These are phyloP conservation scores for Gymnocypris eckloni DNA, from an alignment of 2,797 vertebrate genomes.

Conservation along the genomic window DNA sequence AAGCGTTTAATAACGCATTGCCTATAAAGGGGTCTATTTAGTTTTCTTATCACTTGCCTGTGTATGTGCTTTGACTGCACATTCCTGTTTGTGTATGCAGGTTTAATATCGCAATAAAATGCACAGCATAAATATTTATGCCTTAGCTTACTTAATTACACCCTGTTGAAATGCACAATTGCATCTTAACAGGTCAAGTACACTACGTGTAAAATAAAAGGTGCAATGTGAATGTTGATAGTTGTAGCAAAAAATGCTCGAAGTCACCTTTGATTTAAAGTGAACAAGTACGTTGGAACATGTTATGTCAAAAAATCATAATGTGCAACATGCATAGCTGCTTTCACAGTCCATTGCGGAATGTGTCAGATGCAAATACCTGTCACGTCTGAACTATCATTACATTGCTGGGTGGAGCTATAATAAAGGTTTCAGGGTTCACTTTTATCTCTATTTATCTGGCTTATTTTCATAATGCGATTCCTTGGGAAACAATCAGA, in stretches of 20 bases:
- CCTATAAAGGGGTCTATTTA: slow-evolving; percentile 20
- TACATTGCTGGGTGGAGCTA: background rate
- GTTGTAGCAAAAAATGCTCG: background rate
- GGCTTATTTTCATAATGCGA: background rate
- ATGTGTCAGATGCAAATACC: slow-evolving; percentile 25
- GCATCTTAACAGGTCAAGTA: slow-evolving; percentile 4
- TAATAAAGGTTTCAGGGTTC: background rate
- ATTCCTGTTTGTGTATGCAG: background rate
- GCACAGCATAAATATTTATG: slow-evolving; percentile 19
- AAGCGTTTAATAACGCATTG: slow-evolving; percentile 4
- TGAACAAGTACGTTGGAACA: slow-evolving; percentile 4
- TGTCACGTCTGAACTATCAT: background rate
- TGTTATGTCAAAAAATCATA: slow-evolving; percentile 8
- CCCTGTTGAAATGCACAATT: slow-evolving; percentile 25
- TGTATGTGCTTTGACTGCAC: background rate
- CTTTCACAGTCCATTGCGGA: slow-evolving; percentile 18
- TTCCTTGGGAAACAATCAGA: slow-evolving; percentile 12
- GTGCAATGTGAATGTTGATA: background rate
- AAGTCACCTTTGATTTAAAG: background rate
- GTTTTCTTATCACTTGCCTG: slow-evolving; percentile 25
- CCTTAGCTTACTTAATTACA: slow-evolving; percentile 1
- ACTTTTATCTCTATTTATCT: background rate
- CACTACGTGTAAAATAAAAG: background rate
- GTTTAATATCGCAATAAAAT: slow-evolving; percentile 15
- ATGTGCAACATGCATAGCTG: background rate